A percentile compares a stretch with the other conserved stretches of the same genome.
These are phyloP conservation scores for Aphelocoma coerulescens DNA, from an alignment of 2,113 vertebrate species.

Conservation along the genomic window DNA sequence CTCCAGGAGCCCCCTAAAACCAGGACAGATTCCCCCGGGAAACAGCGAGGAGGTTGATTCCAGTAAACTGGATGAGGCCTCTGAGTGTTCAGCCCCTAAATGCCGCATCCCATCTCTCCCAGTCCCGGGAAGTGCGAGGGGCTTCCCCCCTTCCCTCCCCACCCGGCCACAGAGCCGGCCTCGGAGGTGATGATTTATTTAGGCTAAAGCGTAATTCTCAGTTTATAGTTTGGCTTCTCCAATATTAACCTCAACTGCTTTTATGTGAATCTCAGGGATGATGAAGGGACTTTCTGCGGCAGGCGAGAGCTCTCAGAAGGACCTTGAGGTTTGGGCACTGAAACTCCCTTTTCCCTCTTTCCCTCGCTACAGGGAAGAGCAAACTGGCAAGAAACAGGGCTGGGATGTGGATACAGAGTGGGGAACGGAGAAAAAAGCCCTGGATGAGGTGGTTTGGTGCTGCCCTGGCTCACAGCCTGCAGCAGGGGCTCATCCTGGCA, in stretches of 20 bases:
- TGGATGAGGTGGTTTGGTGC: neutral
- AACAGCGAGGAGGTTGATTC: too few relatives aligned
- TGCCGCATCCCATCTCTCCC: accelerated
- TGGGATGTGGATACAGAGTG: neutral
- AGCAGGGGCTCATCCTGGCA: neutral
- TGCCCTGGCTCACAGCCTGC: accelerated
- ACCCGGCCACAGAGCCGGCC: neutral
- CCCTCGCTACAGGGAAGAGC: neutral
- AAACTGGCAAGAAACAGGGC: neutral
- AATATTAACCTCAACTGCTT: neutral
- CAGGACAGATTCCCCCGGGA: neutral
- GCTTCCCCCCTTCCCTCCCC: neutral
- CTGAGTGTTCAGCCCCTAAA: accelerated
- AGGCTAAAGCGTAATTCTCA: conserved; percentile 25
- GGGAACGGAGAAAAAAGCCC: neutral
- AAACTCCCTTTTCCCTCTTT: neutral
- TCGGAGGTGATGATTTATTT: neutral
- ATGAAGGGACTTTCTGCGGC: neutral
- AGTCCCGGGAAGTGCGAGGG: neutral
- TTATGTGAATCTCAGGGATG: neutral
- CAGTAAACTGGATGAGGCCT: accelerated
- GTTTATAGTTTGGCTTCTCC: conserved; percentile 36
- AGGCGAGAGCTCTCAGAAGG: neutral
- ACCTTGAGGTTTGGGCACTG: neutral
- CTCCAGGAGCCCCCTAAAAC: neutral